Base-by-base conservation (phyloP, 2,113 vertebrate species). In the Oxyruncus cristatus region DNA sequence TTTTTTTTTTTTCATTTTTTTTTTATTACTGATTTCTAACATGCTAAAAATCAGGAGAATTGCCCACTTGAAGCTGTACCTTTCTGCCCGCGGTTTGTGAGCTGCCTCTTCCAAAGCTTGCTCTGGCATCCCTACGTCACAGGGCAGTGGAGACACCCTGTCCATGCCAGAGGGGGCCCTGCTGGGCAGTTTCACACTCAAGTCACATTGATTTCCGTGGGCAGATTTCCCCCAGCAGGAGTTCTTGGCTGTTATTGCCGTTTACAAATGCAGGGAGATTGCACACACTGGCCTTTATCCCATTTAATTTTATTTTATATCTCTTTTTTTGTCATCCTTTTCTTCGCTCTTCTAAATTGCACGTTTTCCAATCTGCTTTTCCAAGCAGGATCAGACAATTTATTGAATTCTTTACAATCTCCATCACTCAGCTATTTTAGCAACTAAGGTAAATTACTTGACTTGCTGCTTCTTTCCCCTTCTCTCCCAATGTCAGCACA, bases 171-270 rank as follows among this genome's bases (percentile, higher is more conserved):
- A 44, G 80, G 24, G 65, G 84, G 7, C 30, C 89, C 91, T 2
- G 4, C 91, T 65, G 89, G 42, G 94, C 95, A 94, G 95, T 95
- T 97, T 96, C 76, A 95, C 93, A 84, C 95, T 75, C 89, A 71
- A 92, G 84, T 87, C 96, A 89, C 84, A 33, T 75, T 93, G 93
- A 81, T 87, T 92, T 97, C 94, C 5, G 8, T 79, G 87, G 86
- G 70, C 91, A 89, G 89, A 75, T 95, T 95, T 93, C 79, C 62
- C 92, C 44, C 94, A 81, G 93, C 91, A 82, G 89, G 95, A 78
- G 42, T 12, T 95, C 1, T 18, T 96, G 93, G 66, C 83, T 65
- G 27, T 9, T 9, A 39, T 26, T 7, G 0, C 7, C 24, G 37
- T 32, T 94, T 81, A 82, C 61, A 91, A 95, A 88, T 20, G 27